Base-by-base conservation (phyloP, 2,888 invertebrate genomes). In the Colostygia pectinataria region DNA sequence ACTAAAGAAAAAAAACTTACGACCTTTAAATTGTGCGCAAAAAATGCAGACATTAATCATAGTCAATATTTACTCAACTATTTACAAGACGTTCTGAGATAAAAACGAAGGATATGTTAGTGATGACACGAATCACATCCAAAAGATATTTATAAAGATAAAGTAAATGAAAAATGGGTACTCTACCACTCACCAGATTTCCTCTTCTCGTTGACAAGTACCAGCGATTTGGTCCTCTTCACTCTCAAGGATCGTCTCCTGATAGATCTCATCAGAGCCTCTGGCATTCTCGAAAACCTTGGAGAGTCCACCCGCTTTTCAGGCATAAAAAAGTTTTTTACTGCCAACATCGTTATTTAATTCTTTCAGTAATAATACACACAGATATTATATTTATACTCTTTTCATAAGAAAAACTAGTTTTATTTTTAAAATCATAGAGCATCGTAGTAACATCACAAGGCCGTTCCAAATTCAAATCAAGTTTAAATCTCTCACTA, bases 261-360 rank as follows among this genome's bases (percentile, higher is more conserved):
- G 66, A 95, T 93, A 47, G 94, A 94, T 62, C 95, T 91, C 79
- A 95, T 90, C 71, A 95, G 91, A 56, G 93, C 94, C 81, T 95
- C 95, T 4, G 94, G 94, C 93, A 94, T 94, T 63, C 93, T 88
- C 49, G 92, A 92, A 69, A 92, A 92, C 64, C 91, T 87, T 38
- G 85, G 91, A 12, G 90, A 86, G 69, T 92, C 92, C 55, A 92
- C 91, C 72, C 90, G 80, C 69, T 91, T 91, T 59, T 93, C 92
- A 57, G 94, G 93, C 83, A 94, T 91, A 71, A 94, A 93, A 90
- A 95, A 95, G 80, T 94, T 95, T 77, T 94, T 94, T 31, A 94
- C 94, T 18, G 94, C 93, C 76, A 93, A 90, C 93, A 94, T 94
- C 68, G 84, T 87, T 59, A 68, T 65, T 8, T 25, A n/a, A n/a